Percentiles rank a stretch among this genome's conserved stretches.
Conservation (phyloP, 2,888 invertebrate species). For the Neoaliturus tenellus region DNA sequence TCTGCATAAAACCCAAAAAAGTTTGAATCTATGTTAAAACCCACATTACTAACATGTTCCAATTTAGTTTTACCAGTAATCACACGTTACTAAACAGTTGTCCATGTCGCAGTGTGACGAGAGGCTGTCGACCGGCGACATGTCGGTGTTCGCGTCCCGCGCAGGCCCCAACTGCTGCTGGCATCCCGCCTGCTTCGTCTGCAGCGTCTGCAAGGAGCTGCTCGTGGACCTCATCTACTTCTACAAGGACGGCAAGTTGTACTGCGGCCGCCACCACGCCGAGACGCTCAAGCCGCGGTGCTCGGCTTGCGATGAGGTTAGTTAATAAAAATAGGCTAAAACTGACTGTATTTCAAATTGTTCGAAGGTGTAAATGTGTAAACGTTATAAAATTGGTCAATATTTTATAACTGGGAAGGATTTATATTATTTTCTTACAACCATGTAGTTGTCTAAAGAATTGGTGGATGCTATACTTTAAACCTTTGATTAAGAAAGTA, state of each 20-base stretch:
- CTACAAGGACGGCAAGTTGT: constrained; percentile 91
- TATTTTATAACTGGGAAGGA: too few relatives aligned
- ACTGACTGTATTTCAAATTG: not conserved
- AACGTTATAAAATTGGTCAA: too few relatives aligned
- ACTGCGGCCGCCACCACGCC: constrained; percentile 98
- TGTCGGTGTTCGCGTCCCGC: constrained; percentile 92
- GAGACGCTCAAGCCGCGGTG: constrained; percentile 98
- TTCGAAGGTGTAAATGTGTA: too few relatives aligned
- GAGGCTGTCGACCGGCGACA: constrained; percentile 89
- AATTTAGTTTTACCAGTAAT: too few relatives aligned
- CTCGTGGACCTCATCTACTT: constrained; percentile 99
- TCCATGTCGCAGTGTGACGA: constrained; percentile 91
- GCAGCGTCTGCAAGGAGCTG: constrained; percentile 93
- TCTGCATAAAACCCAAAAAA: too few relatives aligned
- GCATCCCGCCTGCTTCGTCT: constrained; percentile 98
- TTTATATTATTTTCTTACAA: too few relatives aligned
- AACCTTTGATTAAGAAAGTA: too few relatives aligned
- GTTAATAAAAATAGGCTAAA: not conserved
- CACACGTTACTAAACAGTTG: too few relatives aligned
- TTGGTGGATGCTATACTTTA: too few relatives aligned
- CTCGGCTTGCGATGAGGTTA: constrained; percentile 97
- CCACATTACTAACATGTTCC: too few relatives aligned
- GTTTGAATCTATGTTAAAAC: too few relatives aligned
- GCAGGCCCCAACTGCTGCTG: constrained; percentile 91
- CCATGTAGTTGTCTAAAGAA: too few relatives aligned